Base-by-base conservation (phyloP, 2,888 invertebrate species). In the Ceratothoa steindachneri region DNA sequence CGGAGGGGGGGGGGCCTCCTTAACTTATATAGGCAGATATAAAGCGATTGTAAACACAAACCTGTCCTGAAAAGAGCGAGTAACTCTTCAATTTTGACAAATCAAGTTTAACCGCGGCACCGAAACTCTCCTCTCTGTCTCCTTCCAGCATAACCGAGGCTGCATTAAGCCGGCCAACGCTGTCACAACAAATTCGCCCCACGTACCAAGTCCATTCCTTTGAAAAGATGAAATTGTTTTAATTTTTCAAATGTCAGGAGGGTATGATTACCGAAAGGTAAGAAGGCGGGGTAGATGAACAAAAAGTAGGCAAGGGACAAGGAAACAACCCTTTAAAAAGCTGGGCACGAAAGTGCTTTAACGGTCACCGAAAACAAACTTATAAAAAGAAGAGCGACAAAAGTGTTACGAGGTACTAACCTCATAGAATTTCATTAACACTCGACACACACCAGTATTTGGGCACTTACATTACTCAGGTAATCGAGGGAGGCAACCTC, bases 181-280 rank as follows among this genome's bases (percentile, higher is more conserved):
- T 74, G 81, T 93, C 92, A 81, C 91, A 91, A 80, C 89, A 88
- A 80, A 95, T 88, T 67, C 91, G 88, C 15, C 95, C 95, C 71
- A 89, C 89, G 7, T 87, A 86, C 30, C 85, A 83, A 27, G 87
- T 84, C 12, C 82, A 81, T 74, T 85, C 85, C 84, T 88, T 83
- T 7, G 76, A 65, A 53, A n/a, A n/a, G n/a, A n/a, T n/a, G n/a
- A 69, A 65, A 60, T 9, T 27, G 19, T 24, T 15, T 24, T 22
- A 65, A 9, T 19, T 31, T 4, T 19, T 4, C 41, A 68, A n/a
- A 7, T 24, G 5, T 19, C 52, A 24, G 5, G 3, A 41, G n/a
- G 24, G 15, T 51, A 51, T 28, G 4, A 7, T 19, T 53, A 3
- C 69, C 29, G 28, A n/a, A n/a, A n/a, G n/a, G 19, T 67, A 2